phyloP scores from a whole-genome alignment of 2,113 vertebrate species.

The Phalacrocorax aristotelis region DNA sequence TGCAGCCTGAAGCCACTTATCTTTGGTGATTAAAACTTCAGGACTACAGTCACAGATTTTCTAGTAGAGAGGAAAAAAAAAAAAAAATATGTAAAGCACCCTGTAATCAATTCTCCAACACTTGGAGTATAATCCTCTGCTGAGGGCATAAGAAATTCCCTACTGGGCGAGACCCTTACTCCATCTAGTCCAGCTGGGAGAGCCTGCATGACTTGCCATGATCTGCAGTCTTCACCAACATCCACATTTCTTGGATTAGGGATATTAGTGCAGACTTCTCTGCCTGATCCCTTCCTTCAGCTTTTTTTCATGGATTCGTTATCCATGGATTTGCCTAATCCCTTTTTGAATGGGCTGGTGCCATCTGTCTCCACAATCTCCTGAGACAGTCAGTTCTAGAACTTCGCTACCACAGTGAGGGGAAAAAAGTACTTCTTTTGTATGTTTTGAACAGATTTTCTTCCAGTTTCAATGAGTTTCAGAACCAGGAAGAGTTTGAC shows the following conservation, averaged over 20 bases:
- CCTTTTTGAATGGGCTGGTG: not conserved
- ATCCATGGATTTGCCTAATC: not conserved
- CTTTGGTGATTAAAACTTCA: not conserved
- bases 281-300: not conserved
- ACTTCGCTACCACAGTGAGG: not conserved
- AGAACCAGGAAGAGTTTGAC: not conserved
- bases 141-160: not conserved
- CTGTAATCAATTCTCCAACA: not conserved
- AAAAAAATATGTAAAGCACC: accelerated
- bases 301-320: not conserved
- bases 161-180: not conserved
- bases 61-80: not conserved
- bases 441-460: not conserved
- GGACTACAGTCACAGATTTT: not conserved
- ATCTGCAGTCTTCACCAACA: not conserved
- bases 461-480: not conserved
- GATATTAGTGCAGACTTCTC: not conserved
- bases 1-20: not conserved
- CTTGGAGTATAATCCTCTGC: not conserved
- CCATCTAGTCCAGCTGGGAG: not conserved
- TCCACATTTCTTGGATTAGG: not conserved
- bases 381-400: not conserved
- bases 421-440: not conserved
- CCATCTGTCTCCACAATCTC: not conserved
- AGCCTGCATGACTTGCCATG: not conserved